Evolutionary conservation across 2,797 vertebrate genomes (phyloP).

Genomic region (Lerista edwardsae): DNA sequence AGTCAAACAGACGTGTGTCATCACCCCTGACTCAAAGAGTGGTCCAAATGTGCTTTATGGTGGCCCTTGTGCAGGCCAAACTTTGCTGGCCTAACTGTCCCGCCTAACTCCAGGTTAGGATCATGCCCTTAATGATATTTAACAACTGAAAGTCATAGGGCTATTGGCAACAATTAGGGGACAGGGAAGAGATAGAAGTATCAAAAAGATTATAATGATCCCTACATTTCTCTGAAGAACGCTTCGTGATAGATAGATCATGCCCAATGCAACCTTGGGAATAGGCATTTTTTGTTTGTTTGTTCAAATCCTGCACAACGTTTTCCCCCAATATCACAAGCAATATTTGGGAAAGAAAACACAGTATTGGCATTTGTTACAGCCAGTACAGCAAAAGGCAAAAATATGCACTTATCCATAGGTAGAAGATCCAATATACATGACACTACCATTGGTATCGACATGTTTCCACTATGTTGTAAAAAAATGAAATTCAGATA

Average conservation of each 20-base stretch:
- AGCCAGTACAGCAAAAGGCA: background rate
- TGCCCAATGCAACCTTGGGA: too few species aligned
- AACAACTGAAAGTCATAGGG: background rate
- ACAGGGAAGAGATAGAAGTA: background rate
- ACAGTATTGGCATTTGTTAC: background rate
- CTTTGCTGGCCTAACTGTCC: too few species aligned
- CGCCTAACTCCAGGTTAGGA: too few species aligned
- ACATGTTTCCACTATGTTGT: background rate
- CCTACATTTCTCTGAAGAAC: too few species aligned
- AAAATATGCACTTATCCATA: background rate
- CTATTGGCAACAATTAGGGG: background rate
- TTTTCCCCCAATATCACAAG: background rate
- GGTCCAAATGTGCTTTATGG: too few species aligned
- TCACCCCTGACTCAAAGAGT: too few species aligned
- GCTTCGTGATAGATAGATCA: too few species aligned
- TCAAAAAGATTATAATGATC: background rate
- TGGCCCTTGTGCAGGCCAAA: too few species aligned
- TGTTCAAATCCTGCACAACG: background rate
- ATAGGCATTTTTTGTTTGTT: background rate
- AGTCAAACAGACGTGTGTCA: too few species aligned
- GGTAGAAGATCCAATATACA: background rate
- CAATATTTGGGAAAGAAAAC: background rate
- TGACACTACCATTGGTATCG: background rate
- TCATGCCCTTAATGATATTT: too few species aligned
- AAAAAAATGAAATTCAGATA: background rate